Base-by-base conservation (phyloP, 2,113 vertebrate genomes). In the Amphiprion ocellaris region DNA sequence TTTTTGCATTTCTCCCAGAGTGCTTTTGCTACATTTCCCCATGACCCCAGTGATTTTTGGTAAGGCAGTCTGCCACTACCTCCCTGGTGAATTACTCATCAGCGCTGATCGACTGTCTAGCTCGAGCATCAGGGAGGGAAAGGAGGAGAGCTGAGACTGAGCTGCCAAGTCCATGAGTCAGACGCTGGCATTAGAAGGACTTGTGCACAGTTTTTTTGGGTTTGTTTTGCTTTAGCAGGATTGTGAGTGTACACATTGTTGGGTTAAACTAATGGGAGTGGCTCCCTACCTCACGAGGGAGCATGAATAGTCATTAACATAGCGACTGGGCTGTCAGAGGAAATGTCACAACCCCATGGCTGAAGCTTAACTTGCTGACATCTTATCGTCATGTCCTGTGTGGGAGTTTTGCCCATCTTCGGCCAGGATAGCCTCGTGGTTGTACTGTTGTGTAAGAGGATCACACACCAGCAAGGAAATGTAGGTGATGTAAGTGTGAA, bases 381-480 rank as follows among this genome's bases (percentile, higher is more conserved):
- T 47, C 17, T 17, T 68, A 28, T 53, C 15, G 14, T 59, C 63
- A 62, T 2, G 6, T 60, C 52, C 46, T 55, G 26, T 30, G 58
- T 41, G 4, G 41, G 28, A 7, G 21, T 53, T 37, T 37, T 37
- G 33, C 37, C 11, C 24, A 1, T 46, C 10, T 14, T 14, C 26
- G 46, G 28, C 44, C 56, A 77, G 61, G 12, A 46, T 2, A 28
- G 49, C 33, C 30, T 1, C 1, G 15, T 21, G 65, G 12, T 26
- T 49, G 50, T 47, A 54, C 26, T 64, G 62, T 79, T 86, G 58
- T 68, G 55, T 64, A 83, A 88, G 54, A 0, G 16, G 67, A 77
- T 87, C 60, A 79, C 24, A 46, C 26, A 37, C 21, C 9, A 49
- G 23, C 41, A 7, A 63, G 65, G 52, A 78, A 74, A 79, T 10